phyloP scores from a whole-genome alignment of 2,113 vertebrate species.

The Reinhardtius hippoglossoides region DNA sequence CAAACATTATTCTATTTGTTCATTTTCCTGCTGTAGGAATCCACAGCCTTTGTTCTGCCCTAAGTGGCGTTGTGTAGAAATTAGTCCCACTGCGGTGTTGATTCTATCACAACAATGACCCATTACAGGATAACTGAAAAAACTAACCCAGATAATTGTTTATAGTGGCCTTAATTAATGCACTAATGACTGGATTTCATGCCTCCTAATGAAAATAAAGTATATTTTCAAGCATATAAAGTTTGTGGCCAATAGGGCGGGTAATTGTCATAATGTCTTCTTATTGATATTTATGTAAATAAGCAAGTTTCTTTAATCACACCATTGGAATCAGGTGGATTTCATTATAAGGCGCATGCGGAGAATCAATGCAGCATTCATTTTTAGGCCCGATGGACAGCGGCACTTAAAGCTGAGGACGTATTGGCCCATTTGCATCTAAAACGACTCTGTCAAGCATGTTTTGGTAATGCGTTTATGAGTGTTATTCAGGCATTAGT shows the following conservation, averaged over 20 bases:
- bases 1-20: slow-evolving; percentile 74
- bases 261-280: slow-evolving; percentile 82
- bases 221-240: slow-evolving; percentile 82
- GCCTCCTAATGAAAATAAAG: slow-evolving; percentile 84
- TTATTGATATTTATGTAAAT: slow-evolving; percentile 84
- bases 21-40: slow-evolving; percentile 36
- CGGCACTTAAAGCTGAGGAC: slow-evolving; percentile 39
- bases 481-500: slow-evolving; percentile 62
- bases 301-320: slow-evolving; percentile 74
- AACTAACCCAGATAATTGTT: slow-evolving; percentile 80
- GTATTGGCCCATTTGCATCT: slow-evolving; percentile 69
- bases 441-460: slow-evolving; percentile 69
- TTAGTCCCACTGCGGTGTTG: slow-evolving; percentile 63
- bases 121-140: slow-evolving; percentile 75
- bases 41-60: slow-evolving; percentile 35
- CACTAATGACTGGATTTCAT: slow-evolving; percentile 83
- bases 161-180: slow-evolving; percentile 82
- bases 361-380: slow-evolving; percentile 54
- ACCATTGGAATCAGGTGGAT: slow-evolving; percentile 62
- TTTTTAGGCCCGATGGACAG: slow-evolving; percentile 53
- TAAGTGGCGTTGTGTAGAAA: slow-evolving; percentile 54
- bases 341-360: slow-evolving; percentile 42
- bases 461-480: slow-evolving; percentile 70
- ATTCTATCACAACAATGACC: slow-evolving; percentile 75
- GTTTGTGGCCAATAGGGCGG: slow-evolving; percentile 81